phyloP scores from a whole-genome alignment of 1,140 invertebrate species.

The Panulirus ornatus region DNA sequence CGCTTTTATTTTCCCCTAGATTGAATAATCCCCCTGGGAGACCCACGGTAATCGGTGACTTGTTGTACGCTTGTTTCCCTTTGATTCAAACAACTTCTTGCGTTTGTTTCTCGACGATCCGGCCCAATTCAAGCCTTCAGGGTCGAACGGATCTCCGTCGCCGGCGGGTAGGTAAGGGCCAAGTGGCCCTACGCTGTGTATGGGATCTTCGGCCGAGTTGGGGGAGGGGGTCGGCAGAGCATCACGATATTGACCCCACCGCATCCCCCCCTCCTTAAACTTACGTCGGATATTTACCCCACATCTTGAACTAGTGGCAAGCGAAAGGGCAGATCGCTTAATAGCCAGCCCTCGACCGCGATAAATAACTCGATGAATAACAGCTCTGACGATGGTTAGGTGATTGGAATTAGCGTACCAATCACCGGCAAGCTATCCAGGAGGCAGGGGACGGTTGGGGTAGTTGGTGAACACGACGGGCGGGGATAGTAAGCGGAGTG shows the following conservation, averaged over 20 bases:
- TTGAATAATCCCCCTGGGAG: constrained; percentile 52
- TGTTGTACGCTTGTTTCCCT: constrained; percentile 55
- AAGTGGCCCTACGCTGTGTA: not conserved
- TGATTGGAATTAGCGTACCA: not conserved
- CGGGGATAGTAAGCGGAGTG: not conserved
- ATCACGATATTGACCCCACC: constrained; percentile 22
- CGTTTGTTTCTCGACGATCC: constrained; percentile 50
- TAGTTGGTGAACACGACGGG: not conserved
- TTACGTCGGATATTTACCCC: constrained; percentile 59
- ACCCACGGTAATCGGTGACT: constrained; percentile 46
- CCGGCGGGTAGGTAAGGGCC: not conserved
- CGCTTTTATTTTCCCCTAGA: constrained; percentile 51
- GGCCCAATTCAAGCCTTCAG: constrained; percentile 29
- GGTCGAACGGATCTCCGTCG: not conserved
- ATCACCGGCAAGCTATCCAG: not conserved
- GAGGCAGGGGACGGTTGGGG: not conserved
- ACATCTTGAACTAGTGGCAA: constrained; percentile 48
- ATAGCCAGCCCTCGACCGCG: not conserved
- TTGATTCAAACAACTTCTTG: constrained; percentile 63
- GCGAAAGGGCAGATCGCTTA: constrained; percentile 22
- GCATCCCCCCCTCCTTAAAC: not conserved
- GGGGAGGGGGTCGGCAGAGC: not conserved
- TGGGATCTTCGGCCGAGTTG: constrained; percentile 2
- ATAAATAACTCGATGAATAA: not conserved
- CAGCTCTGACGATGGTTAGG: not conserved